Base-by-base conservation (phyloP, 2,797 vertebrate genomes). In the Eulemur coronatus region DNA sequence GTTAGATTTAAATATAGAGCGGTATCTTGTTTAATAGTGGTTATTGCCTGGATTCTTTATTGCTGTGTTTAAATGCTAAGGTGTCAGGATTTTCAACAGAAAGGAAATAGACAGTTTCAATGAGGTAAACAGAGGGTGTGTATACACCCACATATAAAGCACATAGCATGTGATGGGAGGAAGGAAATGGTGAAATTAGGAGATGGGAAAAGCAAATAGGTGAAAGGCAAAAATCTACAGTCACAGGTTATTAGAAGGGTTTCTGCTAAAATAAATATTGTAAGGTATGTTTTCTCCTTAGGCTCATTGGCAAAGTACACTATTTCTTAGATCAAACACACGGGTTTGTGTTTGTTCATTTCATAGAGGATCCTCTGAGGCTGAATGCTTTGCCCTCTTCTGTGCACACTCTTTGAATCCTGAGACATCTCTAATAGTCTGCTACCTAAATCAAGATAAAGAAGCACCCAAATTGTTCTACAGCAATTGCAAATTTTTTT, bases 361-460 rank as follows among this genome's bases (percentile, higher is more conserved):
- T 69, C 30, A 3, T 22, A 20, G 28, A 57, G 35, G 33, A 33
- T 82, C 33, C 55, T 73, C 18, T 26, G 65, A 63, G 46, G 50
- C 41, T n/a, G 73, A 41, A 4, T 28, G 38, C 85, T 65, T 26
- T 28, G 33, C 26, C n/a, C 28, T 61, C 28, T 76, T 82, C 33
- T 72, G 59, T 67, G 73, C 24, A 57, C 22, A 13, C n/a, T 81
- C 22, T 89, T 57, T 65, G 89, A 92, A 79, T 94, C 78, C 69
- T 24, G 41, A 82, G 67, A 70, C 72, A 67, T 85, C 84, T 89
- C 61, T 92, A 82, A 92, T 79, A 46, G 30, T 59, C 46, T 48
- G 22, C 41, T 95, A 26, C 93, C 90, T 95, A 97, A 94, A 95
- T 97, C 93, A 95, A 92, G 94, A 96, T 69, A 91, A 94, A 96